Evolutionary conservation across 2,113 vertebrate species (phyloP).

Genomic region (Gymnorhina tibicen): DNA sequence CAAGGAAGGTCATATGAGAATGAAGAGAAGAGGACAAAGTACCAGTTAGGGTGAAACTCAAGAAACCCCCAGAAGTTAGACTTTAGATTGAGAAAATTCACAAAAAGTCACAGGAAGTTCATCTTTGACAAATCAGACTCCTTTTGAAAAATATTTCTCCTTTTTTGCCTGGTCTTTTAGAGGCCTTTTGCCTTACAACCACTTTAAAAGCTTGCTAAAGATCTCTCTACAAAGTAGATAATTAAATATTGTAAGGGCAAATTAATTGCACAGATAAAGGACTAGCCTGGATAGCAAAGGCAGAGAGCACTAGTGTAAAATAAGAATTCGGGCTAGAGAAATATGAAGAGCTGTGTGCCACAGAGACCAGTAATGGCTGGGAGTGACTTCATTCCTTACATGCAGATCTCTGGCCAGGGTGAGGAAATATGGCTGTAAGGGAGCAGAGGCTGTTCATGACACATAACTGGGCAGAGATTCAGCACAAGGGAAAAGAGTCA

Average conservation of each 20-base stretch:
- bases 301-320: not conserved
- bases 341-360: not conserved
- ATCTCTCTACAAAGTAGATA: not conserved
- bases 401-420: not conserved
- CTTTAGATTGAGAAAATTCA: not conserved
- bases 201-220: not conserved
- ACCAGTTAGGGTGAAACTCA: not conserved
- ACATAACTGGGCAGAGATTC: conserved; percentile 18
- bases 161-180: not conserved
- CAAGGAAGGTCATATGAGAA: not conserved
- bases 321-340: not conserved
- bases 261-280: not conserved
- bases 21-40: not conserved
- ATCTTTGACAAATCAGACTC: not conserved
- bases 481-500: not conserved
- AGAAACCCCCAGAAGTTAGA: not conserved
- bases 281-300: not conserved
- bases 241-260: not conserved
- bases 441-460: not conserved
- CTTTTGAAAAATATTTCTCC: not conserved
- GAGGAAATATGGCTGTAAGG: not conserved
- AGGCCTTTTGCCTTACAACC: not conserved
- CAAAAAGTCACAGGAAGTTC: not conserved
- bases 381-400: conserved; percentile 32
- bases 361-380: conserved; percentile 17